Percentiles rank a stretch among this genome's conserved stretches.
Evolutionary conservation across 2,888 invertebrate species (phyloP).

Genomic region (Parasteatoda lunata): DNA sequence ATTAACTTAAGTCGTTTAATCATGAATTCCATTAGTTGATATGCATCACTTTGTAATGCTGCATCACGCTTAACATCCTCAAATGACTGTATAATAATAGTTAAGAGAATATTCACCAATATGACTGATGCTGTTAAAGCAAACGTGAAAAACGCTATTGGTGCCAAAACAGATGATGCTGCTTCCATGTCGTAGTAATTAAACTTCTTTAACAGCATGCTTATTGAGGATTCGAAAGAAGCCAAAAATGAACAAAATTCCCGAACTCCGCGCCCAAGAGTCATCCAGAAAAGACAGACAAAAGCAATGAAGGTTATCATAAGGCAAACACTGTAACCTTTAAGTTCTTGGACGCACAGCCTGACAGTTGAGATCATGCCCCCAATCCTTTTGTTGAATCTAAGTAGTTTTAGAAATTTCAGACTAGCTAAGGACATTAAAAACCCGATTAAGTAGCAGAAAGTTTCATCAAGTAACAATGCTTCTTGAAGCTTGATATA

Average conservation of each 20-base stretch:
- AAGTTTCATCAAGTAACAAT: slow-evolving; percentile 75
- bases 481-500: slow-evolving; percentile 75
- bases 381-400: slow-evolving; percentile 76
- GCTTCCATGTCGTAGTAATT: slow-evolving; percentile 73
- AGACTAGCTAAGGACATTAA: slow-evolving; percentile 76
- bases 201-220: slow-evolving; percentile 75
- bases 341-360: slow-evolving; percentile 73
- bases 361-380: slow-evolving; percentile 75
- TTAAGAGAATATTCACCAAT: slow-evolving; percentile 72
- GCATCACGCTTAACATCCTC: slow-evolving; percentile 72
- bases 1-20: slow-evolving; percentile 72
- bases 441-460: slow-evolving; percentile 75
- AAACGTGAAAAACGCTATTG: slow-evolving; percentile 73
- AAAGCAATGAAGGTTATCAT: slow-evolving; percentile 72
- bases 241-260: slow-evolving; percentile 73
- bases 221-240: slow-evolving; percentile 74
- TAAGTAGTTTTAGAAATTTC: slow-evolving; percentile 76
- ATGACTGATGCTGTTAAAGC: slow-evolving; percentile 72
- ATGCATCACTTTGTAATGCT: slow-evolving; percentile 73
- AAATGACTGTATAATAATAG: slow-evolving; percentile 73
- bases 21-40: slow-evolving; percentile 74
- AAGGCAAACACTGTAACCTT: slow-evolving; percentile 75
- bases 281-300: slow-evolving; percentile 73
- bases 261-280: slow-evolving; percentile 73
- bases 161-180: slow-evolving; percentile 71